A percentile compares a stretch with the other conserved stretches of the same genome.
These are phyloP conservation scores for Tinea trinotella DNA, from an alignment of 2,888 invertebrate genomes.

Conservation along the genomic window DNA sequence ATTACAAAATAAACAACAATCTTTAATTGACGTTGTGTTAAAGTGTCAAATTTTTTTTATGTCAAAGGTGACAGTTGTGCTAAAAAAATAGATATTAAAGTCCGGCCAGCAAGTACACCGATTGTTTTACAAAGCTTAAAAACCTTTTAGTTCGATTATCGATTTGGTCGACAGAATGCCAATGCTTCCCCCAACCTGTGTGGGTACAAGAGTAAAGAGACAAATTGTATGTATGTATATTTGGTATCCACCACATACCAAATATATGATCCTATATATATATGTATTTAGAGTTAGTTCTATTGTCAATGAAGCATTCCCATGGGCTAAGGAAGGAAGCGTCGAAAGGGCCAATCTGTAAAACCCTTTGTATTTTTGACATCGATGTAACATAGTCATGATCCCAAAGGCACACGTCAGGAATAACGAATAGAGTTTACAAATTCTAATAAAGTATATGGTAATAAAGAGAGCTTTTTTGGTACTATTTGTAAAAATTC, in stretches of 20 bases:
- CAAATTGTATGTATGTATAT: background rate
- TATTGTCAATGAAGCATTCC: constrained; percentile 25
- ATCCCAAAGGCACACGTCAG: constrained; percentile 26
- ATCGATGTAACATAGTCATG: constrained; percentile 11
- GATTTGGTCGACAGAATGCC: too few species aligned
- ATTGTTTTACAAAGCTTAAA: too few species aligned
- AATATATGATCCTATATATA: too few species aligned
- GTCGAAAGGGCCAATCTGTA: constrained; percentile 30
- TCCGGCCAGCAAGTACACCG: too few species aligned
- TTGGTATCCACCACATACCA: too few species aligned
- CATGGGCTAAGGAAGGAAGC: constrained; percentile 33
- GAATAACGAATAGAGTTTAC: constrained; percentile 34
- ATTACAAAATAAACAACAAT: background rate
- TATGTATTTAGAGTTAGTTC: background rate
- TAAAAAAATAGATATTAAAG: too few species aligned
- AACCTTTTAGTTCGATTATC: too few species aligned
- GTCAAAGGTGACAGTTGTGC: background rate
- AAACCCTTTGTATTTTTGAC: constrained; percentile 34
- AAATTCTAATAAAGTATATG: constrained; percentile 27
- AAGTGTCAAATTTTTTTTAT: background rate
- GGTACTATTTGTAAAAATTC: too few species aligned
- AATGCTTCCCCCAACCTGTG: too few species aligned
- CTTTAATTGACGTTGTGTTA: background rate
- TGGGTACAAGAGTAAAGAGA: background rate
- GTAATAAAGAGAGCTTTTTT: too few species aligned